phyloP scores from a whole-genome alignment of 1,140 invertebrate genomes.

The Leguminivora glycinivorella region DNA sequence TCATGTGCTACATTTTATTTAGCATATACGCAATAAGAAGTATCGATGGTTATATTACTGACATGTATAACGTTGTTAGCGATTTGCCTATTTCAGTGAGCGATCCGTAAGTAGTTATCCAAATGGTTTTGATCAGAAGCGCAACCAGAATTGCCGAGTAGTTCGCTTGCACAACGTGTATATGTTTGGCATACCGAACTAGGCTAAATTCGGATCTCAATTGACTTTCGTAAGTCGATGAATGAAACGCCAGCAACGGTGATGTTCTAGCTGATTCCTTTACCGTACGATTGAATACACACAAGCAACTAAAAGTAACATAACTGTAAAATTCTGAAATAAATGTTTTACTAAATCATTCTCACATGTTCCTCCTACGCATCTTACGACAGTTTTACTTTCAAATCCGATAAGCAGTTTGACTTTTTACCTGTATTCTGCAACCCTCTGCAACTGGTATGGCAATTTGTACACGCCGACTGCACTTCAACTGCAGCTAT shows the following conservation, averaged over 20 bases:
- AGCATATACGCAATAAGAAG: too few relatives aligned
- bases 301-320: background rate
- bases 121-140: slow-evolving; percentile 16
- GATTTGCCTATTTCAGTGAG: background rate
- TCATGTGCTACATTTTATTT: too few relatives aligned
- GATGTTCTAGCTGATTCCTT: slow-evolving; percentile 48
- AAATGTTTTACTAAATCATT: too few relatives aligned
- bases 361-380: too few relatives aligned
- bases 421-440: too few relatives aligned
- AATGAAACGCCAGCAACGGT: slow-evolving; percentile 62
- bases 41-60: too few relatives aligned
- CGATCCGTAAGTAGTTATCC: slow-evolving; percentile 10
- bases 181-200: slow-evolving; percentile 61
- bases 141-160: slow-evolving; percentile 19
- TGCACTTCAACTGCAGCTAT: too few relatives aligned
- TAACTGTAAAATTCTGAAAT: too few relatives aligned
- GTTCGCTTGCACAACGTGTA: slow-evolving; percentile 54
- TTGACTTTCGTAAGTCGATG: slow-evolving; percentile 70
- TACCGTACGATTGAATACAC: slow-evolving; percentile 30
- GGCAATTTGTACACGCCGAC: too few relatives aligned
- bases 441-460: too few relatives aligned
- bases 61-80: background rate
- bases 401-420: too few relatives aligned
- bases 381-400: too few relatives aligned
- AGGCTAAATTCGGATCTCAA: slow-evolving; percentile 70